A percentile compares a stretch with the other conserved stretches of the same genome.
These are phyloP conservation scores for Distichodus sexfasciatus DNA, from an alignment of 2,797 vertebrate genomes.

Conservation along the genomic window DNA sequence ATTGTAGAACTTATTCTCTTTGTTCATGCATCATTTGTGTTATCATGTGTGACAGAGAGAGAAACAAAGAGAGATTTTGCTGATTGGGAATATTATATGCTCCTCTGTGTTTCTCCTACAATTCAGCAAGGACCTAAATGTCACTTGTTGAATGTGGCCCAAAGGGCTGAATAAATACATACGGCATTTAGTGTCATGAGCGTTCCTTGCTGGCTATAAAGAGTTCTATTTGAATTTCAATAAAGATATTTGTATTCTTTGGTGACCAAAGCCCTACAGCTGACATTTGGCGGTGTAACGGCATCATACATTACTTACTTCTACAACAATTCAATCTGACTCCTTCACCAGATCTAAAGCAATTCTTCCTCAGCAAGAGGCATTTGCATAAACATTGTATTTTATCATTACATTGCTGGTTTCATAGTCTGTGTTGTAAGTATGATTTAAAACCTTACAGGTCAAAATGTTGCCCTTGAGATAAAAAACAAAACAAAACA, in stretches of 20 bases:
- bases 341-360: conserved; percentile 14
- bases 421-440: too few relatives aligned
- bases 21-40: too few relatives aligned
- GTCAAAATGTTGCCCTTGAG: too few relatives aligned
- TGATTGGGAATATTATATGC: conserved; percentile 25
- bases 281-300: conserved; percentile 44
- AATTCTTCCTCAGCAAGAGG: neutral
- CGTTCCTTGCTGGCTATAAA: conserved; percentile 37
- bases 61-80: neutral
- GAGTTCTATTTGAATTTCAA: conserved; percentile 50
- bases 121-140: conserved; percentile 45
- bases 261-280: conserved; percentile 15
- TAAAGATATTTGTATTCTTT: conserved; percentile 32
- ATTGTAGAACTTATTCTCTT: too few relatives aligned
- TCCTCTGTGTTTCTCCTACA: conserved; percentile 13
- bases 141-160: conserved; percentile 43
- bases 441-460: too few relatives aligned
- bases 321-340: conserved; percentile 8
- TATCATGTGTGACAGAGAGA: too few relatives aligned
- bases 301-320: conserved; percentile 21
- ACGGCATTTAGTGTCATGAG: conserved; percentile 2
- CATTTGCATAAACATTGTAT: conserved; percentile 5
- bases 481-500: too few relatives aligned
- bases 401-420: too few relatives aligned
- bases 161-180: conserved; percentile 39